Conservation (phyloP, 2,888 invertebrate species). For the Polietes domitor region DNA sequence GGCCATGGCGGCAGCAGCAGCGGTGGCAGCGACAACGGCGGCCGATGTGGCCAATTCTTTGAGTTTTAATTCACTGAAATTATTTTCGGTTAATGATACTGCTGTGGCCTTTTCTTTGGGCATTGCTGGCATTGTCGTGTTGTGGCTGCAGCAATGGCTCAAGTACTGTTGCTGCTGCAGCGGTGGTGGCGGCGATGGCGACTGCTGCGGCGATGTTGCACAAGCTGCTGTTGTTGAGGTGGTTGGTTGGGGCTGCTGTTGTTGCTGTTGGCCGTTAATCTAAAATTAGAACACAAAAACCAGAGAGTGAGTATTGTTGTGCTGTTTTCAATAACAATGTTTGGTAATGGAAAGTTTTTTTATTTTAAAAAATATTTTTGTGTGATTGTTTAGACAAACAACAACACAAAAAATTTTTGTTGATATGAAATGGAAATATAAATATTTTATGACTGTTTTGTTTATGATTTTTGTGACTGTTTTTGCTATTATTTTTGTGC, state of each 20-base stretch:
- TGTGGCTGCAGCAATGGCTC: constrained; percentile 68
- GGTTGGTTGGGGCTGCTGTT: constrained; percentile 66
- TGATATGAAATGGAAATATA: constrained; percentile 1
- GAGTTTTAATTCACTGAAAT: constrained; percentile 76
- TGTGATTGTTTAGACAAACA: neutral
- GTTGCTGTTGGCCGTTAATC: constrained; percentile 76
- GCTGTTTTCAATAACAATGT: neutral
- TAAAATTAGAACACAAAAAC: constrained; percentile 61
- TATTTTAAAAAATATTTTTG: neutral
- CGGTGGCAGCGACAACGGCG: constrained; percentile 41
- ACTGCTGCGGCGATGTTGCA: constrained; percentile 56
- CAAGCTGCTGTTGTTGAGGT: constrained; percentile 57
- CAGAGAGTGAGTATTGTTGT: neutral
- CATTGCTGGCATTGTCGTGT: constrained; percentile 81
- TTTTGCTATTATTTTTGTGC: neutral
- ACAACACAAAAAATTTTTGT: neutral
- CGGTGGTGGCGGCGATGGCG: constrained; percentile 61
- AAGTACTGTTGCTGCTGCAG: constrained; percentile 67
- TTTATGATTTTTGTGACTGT: neutral
- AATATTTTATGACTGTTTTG: neutral
- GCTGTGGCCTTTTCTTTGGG: constrained; percentile 80
- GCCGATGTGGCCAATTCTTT: constrained; percentile 73
- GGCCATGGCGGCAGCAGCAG: constrained; percentile 66
- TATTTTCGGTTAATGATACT: constrained; percentile 78
- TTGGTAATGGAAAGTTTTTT: neutral